Conservation (phyloP, 2,888 invertebrate species). For the Mystacides longicornis region DNA sequence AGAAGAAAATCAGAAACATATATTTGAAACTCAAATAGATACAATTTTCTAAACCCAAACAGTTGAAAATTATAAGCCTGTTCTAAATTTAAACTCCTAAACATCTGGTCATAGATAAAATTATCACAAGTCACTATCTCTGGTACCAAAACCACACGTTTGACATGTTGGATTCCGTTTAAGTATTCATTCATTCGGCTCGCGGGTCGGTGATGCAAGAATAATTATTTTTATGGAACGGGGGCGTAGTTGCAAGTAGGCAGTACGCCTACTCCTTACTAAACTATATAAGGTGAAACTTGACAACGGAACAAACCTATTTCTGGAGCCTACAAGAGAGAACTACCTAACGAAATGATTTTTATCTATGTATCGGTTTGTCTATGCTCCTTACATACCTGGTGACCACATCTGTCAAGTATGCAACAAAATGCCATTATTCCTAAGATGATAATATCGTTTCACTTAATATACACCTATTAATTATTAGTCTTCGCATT, state of each 20-base stretch:
- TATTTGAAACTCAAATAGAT: no score
- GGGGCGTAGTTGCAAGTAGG: neutral
- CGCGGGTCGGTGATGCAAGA: neutral
- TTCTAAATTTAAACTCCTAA: no score
- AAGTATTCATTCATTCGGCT: no score
- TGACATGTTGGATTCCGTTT: no score
- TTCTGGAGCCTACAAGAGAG: neutral
- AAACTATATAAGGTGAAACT: neutral
- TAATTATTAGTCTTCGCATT: no score
- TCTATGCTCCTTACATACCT: neutral
- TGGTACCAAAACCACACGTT: no score
- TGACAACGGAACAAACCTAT: slow-evolving; percentile 1
- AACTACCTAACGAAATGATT: neutral
- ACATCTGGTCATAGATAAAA: no score
- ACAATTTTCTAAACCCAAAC: no score
- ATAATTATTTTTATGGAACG: neutral
- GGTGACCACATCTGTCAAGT: neutral
- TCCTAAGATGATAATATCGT: neutral
- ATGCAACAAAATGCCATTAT: neutral
- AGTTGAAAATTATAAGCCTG: no score
- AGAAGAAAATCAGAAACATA: no score
- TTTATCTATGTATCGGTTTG: neutral
- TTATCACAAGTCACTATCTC: no score
- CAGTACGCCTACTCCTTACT: neutral
- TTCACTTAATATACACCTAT: neutral